Percentiles rank a stretch among this genome's conserved stretches.
These are phyloP conservation scores for Actenoides hombroni DNA, from an alignment of 2,113 vertebrate species.

Conservation along the genomic window DNA sequence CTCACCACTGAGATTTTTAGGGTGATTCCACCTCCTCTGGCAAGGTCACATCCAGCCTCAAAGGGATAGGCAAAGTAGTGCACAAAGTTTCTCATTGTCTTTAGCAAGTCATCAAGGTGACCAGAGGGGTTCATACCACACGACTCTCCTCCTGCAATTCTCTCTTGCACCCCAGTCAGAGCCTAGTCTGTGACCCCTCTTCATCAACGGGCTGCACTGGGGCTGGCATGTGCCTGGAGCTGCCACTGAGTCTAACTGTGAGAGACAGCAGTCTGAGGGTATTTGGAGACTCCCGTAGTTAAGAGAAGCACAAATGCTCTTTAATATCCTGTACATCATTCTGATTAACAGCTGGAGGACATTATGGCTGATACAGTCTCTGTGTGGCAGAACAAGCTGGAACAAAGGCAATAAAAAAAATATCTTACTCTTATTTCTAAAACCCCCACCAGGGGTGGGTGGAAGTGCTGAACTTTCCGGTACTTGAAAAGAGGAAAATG, in stretches of 20 bases:
- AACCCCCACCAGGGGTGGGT: not conserved
- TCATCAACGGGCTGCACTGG: not conserved
- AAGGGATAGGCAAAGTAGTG: not conserved
- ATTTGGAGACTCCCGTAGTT: not conserved
- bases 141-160: not conserved
- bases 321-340: not conserved
- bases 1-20: rapidly evolving
- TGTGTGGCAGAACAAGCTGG: not conserved
- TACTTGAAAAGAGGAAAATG: not conserved
- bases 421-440: not conserved
- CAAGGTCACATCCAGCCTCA: not conserved
- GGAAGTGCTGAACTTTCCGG: not conserved
- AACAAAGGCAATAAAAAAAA: not conserved
- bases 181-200: not conserved
- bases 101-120: not conserved
- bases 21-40: not conserved
- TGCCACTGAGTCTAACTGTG: not conserved
- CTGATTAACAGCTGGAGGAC: not conserved
- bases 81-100: not conserved
- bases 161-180: not conserved
- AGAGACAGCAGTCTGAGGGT: not conserved
- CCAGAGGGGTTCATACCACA: not conserved
- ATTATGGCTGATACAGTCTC: not conserved
- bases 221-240: not conserved
- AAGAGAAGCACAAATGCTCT: not conserved